Base-by-base conservation (phyloP, 1,140 invertebrate species). In the Gerris buenoi region DNA sequence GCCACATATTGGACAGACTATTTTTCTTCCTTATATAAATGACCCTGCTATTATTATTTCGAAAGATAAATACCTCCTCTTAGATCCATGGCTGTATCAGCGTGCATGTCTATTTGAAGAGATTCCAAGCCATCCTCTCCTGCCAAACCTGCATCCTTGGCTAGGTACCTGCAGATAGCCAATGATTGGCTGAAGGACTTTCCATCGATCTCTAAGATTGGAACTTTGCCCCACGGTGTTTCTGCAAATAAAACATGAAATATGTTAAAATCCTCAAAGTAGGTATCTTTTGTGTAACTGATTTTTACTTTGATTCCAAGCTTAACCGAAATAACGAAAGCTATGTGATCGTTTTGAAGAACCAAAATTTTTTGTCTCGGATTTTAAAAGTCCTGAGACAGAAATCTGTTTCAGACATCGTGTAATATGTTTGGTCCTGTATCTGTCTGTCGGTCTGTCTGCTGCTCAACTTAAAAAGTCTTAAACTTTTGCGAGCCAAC, bases 91-190 rank as follows among this genome's bases (percentile, higher is more conserved):
- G 57, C 10, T 57, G 1, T 29, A 23, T 29, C 64, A 28, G 23
- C 64, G 10, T 56, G 14, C 46, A 27, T 26, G 25, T 65, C 64
- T 26, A 65, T 65, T 23, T 28, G n/a, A 1, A 65, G 25, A 25
- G 25, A 26, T 65, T 65, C 64, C 64, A n/a, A 10, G 18, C 25
- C 2, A 65, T 56, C 26, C 2, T 57, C 26, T 65, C 64, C 64
- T 15, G 33, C 29, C 25, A 65, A 25, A 13, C 33, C 33, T 25
- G 64, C 64, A 18, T 65, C 1, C 3, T 0, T 46, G 2, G 29
- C 33, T 22, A 65, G 26, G 15, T 56, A 65, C 25, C 23, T 26
- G 18, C 22, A 65, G 26, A 65, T 65, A 2, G 28, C 29, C 10
- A n/a, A 13, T 25, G 64, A 56, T 56, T 65, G 29, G 18, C 14